phyloP scores from a whole-genome alignment of 1,140 invertebrate genomes.

The Drosophila baimaii region DNA sequence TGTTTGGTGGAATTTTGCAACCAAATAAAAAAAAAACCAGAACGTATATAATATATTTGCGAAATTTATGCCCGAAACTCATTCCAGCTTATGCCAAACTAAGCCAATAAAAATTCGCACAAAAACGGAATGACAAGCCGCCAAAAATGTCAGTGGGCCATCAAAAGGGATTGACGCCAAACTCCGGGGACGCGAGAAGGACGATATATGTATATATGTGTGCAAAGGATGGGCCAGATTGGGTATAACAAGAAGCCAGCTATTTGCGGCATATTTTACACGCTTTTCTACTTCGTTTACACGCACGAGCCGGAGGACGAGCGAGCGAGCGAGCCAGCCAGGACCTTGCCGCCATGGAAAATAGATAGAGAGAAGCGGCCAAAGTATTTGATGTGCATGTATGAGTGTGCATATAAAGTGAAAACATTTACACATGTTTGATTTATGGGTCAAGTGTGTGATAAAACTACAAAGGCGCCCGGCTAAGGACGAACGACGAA shows the following conservation, averaged over 20 bases:
- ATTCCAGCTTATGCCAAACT: conserved; percentile 34
- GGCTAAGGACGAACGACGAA: conserved; percentile 8
- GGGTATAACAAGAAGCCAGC: conserved; percentile 54
- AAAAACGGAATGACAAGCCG: conserved; percentile 66
- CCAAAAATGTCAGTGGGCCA: conserved; percentile 65
- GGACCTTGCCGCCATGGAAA: conserved; percentile 33
- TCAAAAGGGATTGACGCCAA: conserved; percentile 67
- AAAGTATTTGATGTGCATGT: conserved; percentile 72
- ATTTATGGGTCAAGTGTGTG: conserved; percentile 82
- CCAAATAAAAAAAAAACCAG: not conserved
- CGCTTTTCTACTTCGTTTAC: conserved; percentile 73
- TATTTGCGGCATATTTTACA: conserved; percentile 79
- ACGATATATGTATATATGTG: conserved; percentile 8
- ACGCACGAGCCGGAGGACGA: conserved; percentile 61
- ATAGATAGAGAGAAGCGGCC: conserved; percentile 62
- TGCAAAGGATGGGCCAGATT: conserved; percentile 32
- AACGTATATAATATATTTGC: not conserved
- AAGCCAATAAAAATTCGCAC: conserved; percentile 68
- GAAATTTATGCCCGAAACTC: conserved; percentile 28
- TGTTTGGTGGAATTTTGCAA: conserved; percentile 16
- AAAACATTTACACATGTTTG: conserved; percentile 83
- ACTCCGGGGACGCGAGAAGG: conserved; percentile 25
- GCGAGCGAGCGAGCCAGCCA: conserved; percentile 14
- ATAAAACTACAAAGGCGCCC: conserved; percentile 77
- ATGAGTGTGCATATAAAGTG: conserved; percentile 78